Percentiles rank a stretch among this genome's conserved stretches.
phyloP scores from a whole-genome alignment of 2,797 vertebrate species.

The Schizothorax lantsangensis region DNA sequence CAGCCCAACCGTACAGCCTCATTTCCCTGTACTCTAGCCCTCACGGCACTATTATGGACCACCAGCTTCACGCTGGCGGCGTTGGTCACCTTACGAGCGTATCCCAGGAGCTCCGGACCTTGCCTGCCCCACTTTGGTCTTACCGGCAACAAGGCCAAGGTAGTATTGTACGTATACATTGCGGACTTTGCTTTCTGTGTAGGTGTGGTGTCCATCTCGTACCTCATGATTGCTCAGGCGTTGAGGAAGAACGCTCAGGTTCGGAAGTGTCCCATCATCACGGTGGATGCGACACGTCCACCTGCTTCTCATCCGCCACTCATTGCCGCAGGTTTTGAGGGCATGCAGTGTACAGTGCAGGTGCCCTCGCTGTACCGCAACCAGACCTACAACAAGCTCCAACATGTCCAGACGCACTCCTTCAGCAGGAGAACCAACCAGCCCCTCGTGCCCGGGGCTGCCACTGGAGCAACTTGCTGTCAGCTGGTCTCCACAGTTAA shows the following conservation, averaged over 20 bases:
- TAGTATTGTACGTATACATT: constrained; percentile 89
- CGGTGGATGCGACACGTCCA: constrained; percentile 80
- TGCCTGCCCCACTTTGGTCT: constrained; percentile 92
- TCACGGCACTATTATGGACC: constrained; percentile 91
- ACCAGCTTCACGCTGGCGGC: constrained; percentile 93
- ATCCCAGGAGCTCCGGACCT: constrained; percentile 81
- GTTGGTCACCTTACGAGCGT: constrained; percentile 86
- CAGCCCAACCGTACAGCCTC: constrained; percentile 88
- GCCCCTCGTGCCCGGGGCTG: constrained; percentile 71
- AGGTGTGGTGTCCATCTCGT: constrained; percentile 89
- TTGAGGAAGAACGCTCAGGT: constrained; percentile 89
- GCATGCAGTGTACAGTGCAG: constrained; percentile 78
- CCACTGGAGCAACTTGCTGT: constrained; percentile 79
- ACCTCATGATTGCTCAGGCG: constrained; percentile 91
- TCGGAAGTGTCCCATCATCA: constrained; percentile 83
- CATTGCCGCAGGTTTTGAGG: constrained; percentile 76
- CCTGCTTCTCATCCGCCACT: constrained; percentile 78
- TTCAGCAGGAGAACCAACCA: constrained; percentile 76
- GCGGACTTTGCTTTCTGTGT: constrained; percentile 93
- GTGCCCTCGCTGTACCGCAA: constrained; percentile 88
- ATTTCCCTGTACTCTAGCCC: constrained; percentile 87
- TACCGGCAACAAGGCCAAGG: constrained; percentile 76
- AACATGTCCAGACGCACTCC: constrained; percentile 81
- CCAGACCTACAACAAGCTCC: constrained; percentile 89
- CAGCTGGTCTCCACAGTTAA: constrained; percentile 89